These are phyloP conservation scores for Wiebesia pumilae DNA, from an alignment of 1,140 invertebrate species.

Conservation along the genomic window DNA sequence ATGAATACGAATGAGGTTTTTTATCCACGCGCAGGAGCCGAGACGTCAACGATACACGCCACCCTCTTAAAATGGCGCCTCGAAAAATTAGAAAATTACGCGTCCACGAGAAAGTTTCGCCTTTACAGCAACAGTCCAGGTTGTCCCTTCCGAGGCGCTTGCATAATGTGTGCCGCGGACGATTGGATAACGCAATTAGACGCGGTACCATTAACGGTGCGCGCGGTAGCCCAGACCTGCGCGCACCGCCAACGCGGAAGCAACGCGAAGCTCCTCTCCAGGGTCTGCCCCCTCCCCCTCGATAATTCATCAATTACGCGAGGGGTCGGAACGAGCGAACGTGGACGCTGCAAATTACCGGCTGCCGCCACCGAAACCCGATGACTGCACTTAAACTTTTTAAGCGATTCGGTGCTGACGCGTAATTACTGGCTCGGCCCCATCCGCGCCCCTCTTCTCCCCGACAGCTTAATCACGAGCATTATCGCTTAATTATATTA, in stretches of 20 bases:
- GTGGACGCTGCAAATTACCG: neutral
- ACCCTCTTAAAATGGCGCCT: neutral
- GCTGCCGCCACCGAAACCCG: neutral
- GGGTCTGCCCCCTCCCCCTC: too few relatives aligned
- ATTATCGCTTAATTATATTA: neutral
- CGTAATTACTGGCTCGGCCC: too few relatives aligned
- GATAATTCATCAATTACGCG: too few relatives aligned
- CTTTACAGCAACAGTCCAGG: neutral
- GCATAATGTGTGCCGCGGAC: too few relatives aligned
- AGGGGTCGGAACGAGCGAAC: neutral
- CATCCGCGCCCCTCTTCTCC: neutral
- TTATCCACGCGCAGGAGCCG: neutral
- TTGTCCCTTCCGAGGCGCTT: neutral
- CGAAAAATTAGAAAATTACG: neutral
- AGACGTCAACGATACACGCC: slow-evolving; percentile 4
- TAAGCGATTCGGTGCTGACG: too few relatives aligned
- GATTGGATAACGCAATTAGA: neutral
- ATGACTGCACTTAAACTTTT: too few relatives aligned
- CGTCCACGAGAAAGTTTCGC: neutral
- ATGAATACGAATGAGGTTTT: neutral
- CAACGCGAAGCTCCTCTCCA: neutral
- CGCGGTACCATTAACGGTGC: neutral
- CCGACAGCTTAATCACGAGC: neutral
- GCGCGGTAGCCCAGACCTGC: neutral
- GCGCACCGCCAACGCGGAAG: neutral